These are phyloP conservation scores for Bubo bubo DNA, from an alignment of 2,113 vertebrate species.

Conservation along the genomic window DNA sequence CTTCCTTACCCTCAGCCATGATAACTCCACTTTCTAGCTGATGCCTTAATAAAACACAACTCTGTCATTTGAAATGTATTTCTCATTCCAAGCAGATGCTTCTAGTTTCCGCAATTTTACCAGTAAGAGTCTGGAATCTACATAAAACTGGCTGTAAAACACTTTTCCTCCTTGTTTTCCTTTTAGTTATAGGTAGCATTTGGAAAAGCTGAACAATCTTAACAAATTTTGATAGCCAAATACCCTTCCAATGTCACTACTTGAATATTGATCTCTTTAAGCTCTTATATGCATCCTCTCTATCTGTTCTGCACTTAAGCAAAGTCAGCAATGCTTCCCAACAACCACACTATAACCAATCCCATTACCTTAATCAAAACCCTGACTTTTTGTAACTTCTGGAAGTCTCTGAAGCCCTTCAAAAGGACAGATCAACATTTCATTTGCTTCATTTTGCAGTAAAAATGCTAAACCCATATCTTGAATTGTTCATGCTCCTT, in stretches of 20 bases:
- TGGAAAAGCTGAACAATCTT: not conserved
- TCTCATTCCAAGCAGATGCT: not conserved
- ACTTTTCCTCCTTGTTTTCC: not conserved
- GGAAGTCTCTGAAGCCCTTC: not conserved
- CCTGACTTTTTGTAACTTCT: not conserved
- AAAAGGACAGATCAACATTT: not conserved
- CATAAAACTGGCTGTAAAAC: not conserved
- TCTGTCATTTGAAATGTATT: not conserved
- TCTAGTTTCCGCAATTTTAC: not conserved
- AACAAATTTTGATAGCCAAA: not conserved
- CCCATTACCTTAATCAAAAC: not conserved
- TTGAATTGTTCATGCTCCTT: not conserved
- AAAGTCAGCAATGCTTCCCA: not conserved
- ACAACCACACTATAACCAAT: not conserved
- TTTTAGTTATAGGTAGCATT: not conserved
- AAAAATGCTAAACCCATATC: not conserved
- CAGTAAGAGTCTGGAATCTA: not conserved
- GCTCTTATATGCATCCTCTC: not conserved
- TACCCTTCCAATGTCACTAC: not conserved
- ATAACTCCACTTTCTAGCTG: not conserved
- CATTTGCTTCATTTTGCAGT: not conserved
- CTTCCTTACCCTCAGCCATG: not conserved
- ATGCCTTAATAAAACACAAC: not conserved
- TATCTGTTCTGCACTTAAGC: not conserved
- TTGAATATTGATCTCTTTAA: not conserved